Conservation (phyloP, 2,113 vertebrate species). For the Balaenoptera acutorostrata region DNA sequence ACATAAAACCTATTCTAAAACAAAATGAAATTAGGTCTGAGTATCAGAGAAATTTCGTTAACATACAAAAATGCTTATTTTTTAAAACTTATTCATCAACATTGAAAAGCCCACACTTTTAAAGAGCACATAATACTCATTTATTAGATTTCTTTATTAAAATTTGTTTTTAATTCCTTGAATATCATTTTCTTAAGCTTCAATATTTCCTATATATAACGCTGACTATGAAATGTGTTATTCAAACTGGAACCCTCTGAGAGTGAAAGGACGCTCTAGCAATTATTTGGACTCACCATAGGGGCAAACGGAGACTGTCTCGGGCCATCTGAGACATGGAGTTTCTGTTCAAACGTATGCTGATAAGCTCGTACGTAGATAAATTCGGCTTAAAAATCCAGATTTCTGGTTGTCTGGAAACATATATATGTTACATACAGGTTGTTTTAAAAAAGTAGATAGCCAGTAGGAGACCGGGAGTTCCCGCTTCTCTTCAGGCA, state of each 20-base stretch:
- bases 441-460: neutral
- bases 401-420: neutral
- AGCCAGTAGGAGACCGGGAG: no score
- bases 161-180: neutral
- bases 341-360: neutral
- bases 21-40: neutral
- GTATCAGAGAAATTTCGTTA: neutral
- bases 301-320: neutral
- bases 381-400: neutral
- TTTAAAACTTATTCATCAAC: neutral
- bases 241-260: neutral
- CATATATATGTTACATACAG: neutral
- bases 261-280: neutral
- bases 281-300: neutral
- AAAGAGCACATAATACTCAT: neutral
- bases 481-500: no score
- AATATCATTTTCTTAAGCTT: neutral
- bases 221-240: neutral
- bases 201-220: neutral
- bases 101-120: neutral
- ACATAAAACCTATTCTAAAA: neutral
- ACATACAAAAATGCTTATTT: neutral
- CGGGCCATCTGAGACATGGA: neutral
- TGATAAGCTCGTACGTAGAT: neutral
- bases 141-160: neutral